phyloP scores from a whole-genome alignment of 2,113 vertebrate genomes.

The Phainopepla nitens region DNA sequence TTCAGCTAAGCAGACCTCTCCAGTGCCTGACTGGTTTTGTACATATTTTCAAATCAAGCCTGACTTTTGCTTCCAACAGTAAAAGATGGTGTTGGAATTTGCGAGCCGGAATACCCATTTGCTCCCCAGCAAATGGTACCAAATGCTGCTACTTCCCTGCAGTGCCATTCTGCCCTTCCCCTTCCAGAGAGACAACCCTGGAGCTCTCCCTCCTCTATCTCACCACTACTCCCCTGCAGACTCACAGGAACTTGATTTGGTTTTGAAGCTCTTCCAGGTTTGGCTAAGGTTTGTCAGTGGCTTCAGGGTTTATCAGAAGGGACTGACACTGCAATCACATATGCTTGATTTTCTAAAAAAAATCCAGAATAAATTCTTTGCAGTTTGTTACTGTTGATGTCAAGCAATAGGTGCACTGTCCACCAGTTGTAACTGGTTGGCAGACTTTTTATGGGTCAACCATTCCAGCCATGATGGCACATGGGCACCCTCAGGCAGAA shows the following conservation, averaged over 20 bases:
- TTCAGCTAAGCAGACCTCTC: background rate
- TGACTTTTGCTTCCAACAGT: background rate
- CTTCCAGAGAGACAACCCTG: background rate
- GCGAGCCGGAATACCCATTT: background rate
- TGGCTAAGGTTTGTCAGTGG: background rate
- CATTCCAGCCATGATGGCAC: background rate
- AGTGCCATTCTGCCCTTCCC: background rate
- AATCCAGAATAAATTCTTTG: background rate
- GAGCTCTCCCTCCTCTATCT: background rate
- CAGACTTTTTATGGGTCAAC: background rate
- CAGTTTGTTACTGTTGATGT: background rate
- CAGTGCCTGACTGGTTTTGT: background rate
- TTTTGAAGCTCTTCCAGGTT: background rate
- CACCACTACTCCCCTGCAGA: accelerated
- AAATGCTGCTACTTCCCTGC: background rate
- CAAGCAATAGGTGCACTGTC: background rate
- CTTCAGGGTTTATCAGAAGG: background rate
- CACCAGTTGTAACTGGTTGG: background rate
- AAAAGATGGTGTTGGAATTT: background rate
- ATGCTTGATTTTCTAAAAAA: background rate
- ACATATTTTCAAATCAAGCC: background rate
- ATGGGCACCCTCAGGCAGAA: background rate
- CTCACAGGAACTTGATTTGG: background rate
- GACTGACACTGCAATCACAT: background rate
- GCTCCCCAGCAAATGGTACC: background rate